Base-by-base conservation (phyloP, 1,140 invertebrate genomes). In the Tyrophagus putrescentiae region DNA sequence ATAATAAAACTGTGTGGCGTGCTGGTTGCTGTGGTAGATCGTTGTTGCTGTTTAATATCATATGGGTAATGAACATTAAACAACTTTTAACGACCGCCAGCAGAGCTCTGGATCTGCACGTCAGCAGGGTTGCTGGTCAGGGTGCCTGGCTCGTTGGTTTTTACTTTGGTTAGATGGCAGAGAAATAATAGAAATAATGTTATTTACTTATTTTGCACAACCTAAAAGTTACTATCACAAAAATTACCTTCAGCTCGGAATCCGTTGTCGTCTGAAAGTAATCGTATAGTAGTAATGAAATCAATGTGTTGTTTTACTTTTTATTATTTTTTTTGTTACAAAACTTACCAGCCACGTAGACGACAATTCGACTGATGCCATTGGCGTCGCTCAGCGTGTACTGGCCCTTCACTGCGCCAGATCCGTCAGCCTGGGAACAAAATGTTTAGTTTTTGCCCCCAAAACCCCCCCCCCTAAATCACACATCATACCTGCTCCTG, bases 271-370 rank as follows among this genome's bases (percentile, higher is more conserved):
- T 65, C n/a, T n/a, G n/a, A n/a, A n/a, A n/a, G n/a, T n/a, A n/a
- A n/a, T n/a, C n/a, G n/a, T n/a, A n/a, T n/a, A n/a, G n/a, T n/a
- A n/a, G n/a, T n/a, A n/a, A n/a, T n/a, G n/a, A n/a, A n/a, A n/a
- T n/a, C n/a, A n/a, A n/a, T n/a, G n/a, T n/a, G n/a, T n/a, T n/a
- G n/a, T n/a, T n/a, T n/a, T n/a, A n/a, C n/a, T n/a, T n/a, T n/a
- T n/a, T n/a, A n/a, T n/a, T n/a, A n/a, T n/a, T n/a, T n/a, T n/a
- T n/a, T n/a, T n/a, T n/a, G n/a, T n/a, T n/a, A n/a, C n/a, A n/a
- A n/a, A n/a, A n/a, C n/a, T n/a, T n/a, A n/a, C n/a, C 65, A 23
- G 65, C 65, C 13, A 65, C 65, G 65, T 68, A 68, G 54, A 63
- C 64, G 11, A 68, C 67, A 13, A 65, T 48, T 9, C 67, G 60